Base-by-base conservation (phyloP, 1,140 invertebrate species). In the Caenorhabditis tropicalis region DNA sequence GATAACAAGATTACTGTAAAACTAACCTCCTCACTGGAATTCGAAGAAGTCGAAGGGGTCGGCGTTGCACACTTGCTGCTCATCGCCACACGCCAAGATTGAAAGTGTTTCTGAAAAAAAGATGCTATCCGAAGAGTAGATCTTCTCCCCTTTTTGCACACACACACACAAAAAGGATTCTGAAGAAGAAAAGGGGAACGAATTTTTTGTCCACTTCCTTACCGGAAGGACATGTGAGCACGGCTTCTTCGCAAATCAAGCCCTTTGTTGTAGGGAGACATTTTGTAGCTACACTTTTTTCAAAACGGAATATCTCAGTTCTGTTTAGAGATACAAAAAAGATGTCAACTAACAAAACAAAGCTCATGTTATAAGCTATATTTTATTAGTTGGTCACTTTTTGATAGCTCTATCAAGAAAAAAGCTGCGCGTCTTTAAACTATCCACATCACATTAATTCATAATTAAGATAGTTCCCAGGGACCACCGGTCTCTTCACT, bases 11-110 rank as follows among this genome's bases (percentile, higher is more conserved):
- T 15, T 56, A 10, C 10, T 10, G 21, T 10, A 1, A 2, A 60
- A 6, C 58, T 6, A 33, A 74, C 65, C 65, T 74, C 65, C 21
- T 74, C 65, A 43, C 65, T 43, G 24, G 65, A 74, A 46, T 15
- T 43, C 9, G 65, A 74, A 46, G 65, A 74, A 2, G 65, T 74
- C 0, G 65, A 74, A n/a, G 65, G 65, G 24, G 65, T 74, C 36
- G 65, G 65, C 24, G 65, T 74, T 7, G 65, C 65, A 29, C 65
- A 43, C 36, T 74, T 74, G 36, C 65, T 74, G 29, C 33, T 74
- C n/a, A n/a, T n/a, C 58, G 36, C 29, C 12, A 1, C 21, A 24
- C 53, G 16, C 27, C n/a, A 21, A 7, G 31, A 19, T 36, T 36
- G 10, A 19, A 36, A 39, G 21, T 7, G 19, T 24, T 74, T 74